Base-by-base conservation (phyloP, 2,888 invertebrate genomes). In the Parascotia fuliginaria region DNA sequence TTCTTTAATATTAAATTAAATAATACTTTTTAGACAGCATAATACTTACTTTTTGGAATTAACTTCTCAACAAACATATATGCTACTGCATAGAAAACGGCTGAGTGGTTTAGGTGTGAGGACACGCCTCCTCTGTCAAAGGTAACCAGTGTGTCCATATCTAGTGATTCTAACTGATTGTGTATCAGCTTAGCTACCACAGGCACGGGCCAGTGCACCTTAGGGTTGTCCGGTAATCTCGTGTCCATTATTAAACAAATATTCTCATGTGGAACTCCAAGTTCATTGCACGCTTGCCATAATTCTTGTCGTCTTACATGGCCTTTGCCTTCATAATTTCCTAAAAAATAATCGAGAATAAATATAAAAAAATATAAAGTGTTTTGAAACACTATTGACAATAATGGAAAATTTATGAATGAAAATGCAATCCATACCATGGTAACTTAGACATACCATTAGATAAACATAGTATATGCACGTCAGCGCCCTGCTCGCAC, bases 81-180 rank as follows among this genome's bases (percentile, higher is more conserved):
- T 44, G 96, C 96, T 41, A 97, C 93, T 44, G 96, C 96, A 89
- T 95, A 96, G 83, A 96, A 97, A 58, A 97, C 94, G 53, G 97
- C 96, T 57, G 94, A 95, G 82, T 99, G 99, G 91, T 99, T 99
- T 15, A 94, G 92, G 89, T 99, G 99, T 4, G 96, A 95, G 67
- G 98, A 98, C 4, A 99, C 95, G 41, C 99, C 99, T 78, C 95
- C 94, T 75, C 96, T 95, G 88, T 99, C 99, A 92, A 99, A 99
- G 11, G 99, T 98, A 44, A 99, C 94, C 42, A 99, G 92, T 1
- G 96, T 96, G 76, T 97, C 95, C 74, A 97, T 96, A 71, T 95
- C 95, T 70, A 96, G 93, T 48, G 94, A 92, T 82, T 96, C 96
- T 29, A 97, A 87, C 50, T 95, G 93, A 57, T 89, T 88, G 22